These are phyloP conservation scores for Lutjanus argentimaculatus DNA, from an alignment of 2,797 vertebrate genomes.

Conservation along the genomic window DNA sequence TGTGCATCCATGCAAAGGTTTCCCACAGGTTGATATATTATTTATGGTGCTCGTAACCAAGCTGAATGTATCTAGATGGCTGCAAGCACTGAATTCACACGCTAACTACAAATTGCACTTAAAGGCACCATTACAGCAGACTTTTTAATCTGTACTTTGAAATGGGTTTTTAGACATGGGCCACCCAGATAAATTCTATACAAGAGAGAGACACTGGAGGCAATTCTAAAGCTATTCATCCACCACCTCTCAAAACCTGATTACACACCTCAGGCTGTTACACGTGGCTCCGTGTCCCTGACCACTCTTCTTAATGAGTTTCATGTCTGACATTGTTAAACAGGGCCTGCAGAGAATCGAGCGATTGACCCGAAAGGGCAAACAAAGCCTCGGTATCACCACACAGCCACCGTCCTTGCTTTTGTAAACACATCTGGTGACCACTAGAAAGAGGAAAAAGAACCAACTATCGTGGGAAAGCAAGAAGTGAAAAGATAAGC, in stretches of 20 bases:
- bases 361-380: conserved; percentile 40
- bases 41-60: neutral
- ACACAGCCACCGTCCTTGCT: conserved; percentile 7
- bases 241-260: conserved; percentile 39
- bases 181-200: neutral
- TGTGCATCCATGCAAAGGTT: conserved; percentile 10
- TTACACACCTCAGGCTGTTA: conserved; percentile 28
- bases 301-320: conserved; percentile 73
- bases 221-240: conserved; percentile 23
- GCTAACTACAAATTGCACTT: neutral
- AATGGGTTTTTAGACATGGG: neutral
- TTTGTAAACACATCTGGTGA: conserved; percentile 41
- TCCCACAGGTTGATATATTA: conserved; percentile 21
- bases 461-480: conserved; percentile 7
- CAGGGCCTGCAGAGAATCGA: conserved; percentile 20
- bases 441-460: neutral
- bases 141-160: neutral
- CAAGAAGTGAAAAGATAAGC: neutral
- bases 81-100: neutral
- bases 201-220: conserved; percentile 3
- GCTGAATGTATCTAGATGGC: neutral
- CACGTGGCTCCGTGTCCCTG: conserved; percentile 27
- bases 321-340: conserved; percentile 48
- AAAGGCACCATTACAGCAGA: neutral
- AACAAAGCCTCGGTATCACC: conserved; percentile 33